Evolutionary conservation across 2,797 vertebrate genomes (phyloP).

Genomic region (Botia almorhae): DNA sequence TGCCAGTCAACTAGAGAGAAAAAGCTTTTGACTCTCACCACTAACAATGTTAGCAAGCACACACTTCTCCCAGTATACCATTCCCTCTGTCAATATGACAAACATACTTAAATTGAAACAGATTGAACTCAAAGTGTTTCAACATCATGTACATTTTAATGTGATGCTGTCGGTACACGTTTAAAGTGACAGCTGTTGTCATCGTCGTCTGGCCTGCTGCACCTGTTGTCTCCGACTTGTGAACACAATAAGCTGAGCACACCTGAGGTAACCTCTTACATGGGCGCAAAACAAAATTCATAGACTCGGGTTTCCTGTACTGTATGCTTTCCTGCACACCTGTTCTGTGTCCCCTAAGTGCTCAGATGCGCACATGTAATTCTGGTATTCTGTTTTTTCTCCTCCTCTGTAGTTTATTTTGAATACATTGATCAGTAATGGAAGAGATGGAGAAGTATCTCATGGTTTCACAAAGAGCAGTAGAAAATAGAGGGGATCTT

Average conservation of each 20-base stretch:
- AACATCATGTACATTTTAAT: slow-evolving; percentile 17
- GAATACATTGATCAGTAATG: background rate
- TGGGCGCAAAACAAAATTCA: background rate
- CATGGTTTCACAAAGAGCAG: background rate
- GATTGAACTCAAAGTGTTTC: slow-evolving; percentile 23
- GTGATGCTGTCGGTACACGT: slow-evolving; percentile 6
- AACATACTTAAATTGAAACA: slow-evolving; percentile 25
- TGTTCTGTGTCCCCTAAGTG: background rate
- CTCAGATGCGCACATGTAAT: background rate
- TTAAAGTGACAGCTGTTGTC: slow-evolving; percentile 48
- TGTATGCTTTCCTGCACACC: background rate
- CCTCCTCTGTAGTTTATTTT: background rate
- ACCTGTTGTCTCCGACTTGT: slow-evolving; percentile 40
- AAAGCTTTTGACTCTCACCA: slow-evolving; percentile 8
- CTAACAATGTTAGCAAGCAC: slow-evolving; percentile 12
- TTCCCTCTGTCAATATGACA: slow-evolving; percentile 32
- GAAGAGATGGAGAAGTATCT: background rate
- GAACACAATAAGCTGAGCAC: background rate
- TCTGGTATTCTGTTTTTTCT: background rate
- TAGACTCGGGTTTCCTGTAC: background rate
- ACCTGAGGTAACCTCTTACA: background rate
- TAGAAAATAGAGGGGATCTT: background rate
- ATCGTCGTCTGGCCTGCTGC: slow-evolving; percentile 28
- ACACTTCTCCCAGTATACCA: background rate
- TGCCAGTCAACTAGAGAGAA: background rate